Evolutionary conservation across 1,140 invertebrate genomes (phyloP).

Genomic region (Spodoptera litura): DNA sequence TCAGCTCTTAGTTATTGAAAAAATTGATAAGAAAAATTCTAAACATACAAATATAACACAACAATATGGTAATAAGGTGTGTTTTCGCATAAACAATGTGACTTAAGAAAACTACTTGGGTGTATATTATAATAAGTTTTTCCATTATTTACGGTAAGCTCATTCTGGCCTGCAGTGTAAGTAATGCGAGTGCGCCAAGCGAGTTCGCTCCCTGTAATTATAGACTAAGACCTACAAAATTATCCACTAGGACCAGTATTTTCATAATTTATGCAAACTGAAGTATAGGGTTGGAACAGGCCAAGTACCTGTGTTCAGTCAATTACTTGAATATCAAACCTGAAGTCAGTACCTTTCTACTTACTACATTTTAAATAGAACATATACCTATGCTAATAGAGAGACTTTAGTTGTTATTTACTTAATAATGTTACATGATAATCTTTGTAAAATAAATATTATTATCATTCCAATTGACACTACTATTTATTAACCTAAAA

Average conservation of each 20-base stretch:
- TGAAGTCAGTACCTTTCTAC: slow-evolving; percentile 22
- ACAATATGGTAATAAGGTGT: slow-evolving; percentile 8
- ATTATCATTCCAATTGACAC: too few species aligned
- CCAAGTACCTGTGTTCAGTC: slow-evolving; percentile 52
- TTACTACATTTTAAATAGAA: slow-evolving; percentile 14
- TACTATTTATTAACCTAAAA: too few species aligned
- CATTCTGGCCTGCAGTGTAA: slow-evolving; percentile 38
- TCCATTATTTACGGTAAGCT: slow-evolving; percentile 43
- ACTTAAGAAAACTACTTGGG: slow-evolving; percentile 19
- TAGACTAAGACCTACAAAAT: slow-evolving; percentile 57
- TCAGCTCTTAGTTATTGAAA: too few species aligned
- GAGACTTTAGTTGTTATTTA: too few species aligned
- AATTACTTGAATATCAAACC: slow-evolving; percentile 46
- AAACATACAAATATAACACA: not conserved
- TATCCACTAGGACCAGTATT: slow-evolving; percentile 54
- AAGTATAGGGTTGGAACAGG: slow-evolving; percentile 52
- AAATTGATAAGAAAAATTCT: too few species aligned
- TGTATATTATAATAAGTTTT: slow-evolving; percentile 33
- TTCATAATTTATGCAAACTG: slow-evolving; percentile 61
- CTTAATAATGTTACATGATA: too few species aligned
- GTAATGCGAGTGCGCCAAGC: slow-evolving; percentile 25
- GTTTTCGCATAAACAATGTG: not conserved
- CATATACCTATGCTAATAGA: too few species aligned
- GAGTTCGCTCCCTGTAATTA: slow-evolving; percentile 53
- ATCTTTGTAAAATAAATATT: too few species aligned